Percentiles rank a stretch among this genome's conserved stretches.
Conservation (phyloP, 1,140 invertebrate genomes). For the Drosophila willistoni region DNA sequence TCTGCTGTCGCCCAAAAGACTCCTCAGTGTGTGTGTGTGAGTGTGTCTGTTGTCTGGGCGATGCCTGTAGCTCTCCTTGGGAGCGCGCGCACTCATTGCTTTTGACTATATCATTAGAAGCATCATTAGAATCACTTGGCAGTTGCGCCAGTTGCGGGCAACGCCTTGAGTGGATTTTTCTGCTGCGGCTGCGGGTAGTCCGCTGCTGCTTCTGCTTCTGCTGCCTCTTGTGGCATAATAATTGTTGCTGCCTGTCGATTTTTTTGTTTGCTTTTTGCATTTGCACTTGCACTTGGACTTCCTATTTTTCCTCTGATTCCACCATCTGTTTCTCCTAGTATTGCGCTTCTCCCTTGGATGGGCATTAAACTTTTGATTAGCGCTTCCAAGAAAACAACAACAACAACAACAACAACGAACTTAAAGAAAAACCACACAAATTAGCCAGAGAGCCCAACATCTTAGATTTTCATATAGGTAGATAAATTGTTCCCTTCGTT, state of each 20-base stretch:
- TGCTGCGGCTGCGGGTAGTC: constrained; percentile 64
- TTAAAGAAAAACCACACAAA: constrained; percentile 52
- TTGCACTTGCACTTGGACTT: constrained; percentile 30
- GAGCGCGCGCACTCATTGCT: constrained; percentile 55
- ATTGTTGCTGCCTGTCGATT: constrained; percentile 38
- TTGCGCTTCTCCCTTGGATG: constrained; percentile 35
- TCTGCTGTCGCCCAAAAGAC: constrained; percentile 18
- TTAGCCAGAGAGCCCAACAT: constrained; percentile 43
- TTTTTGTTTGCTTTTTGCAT: constrained; percentile 58
- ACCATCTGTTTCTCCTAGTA: neutral
- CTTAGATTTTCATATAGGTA: constrained; percentile 20
- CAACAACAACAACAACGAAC: constrained; percentile 42
- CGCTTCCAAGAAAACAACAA: constrained; percentile 64
- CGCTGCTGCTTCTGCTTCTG: constrained; percentile 31
- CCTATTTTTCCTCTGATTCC: neutral
- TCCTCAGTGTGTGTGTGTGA: constrained; percentile 25
- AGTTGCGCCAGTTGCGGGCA: constrained; percentile 68
- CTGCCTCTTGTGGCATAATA: neutral
- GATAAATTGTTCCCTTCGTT: constrained; percentile 11
- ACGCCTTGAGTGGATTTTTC: constrained; percentile 77
- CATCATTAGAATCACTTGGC: constrained; percentile 81
- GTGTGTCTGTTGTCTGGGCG: neutral
- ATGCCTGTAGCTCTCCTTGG: constrained; percentile 16
- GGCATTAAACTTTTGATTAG: constrained; percentile 74
- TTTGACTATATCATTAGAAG: constrained; percentile 81